These are phyloP conservation scores for Gnathonemus echidnorhynchus DNA, from an alignment of 2,113 vertebrate species.

Conservation along the genomic window DNA sequence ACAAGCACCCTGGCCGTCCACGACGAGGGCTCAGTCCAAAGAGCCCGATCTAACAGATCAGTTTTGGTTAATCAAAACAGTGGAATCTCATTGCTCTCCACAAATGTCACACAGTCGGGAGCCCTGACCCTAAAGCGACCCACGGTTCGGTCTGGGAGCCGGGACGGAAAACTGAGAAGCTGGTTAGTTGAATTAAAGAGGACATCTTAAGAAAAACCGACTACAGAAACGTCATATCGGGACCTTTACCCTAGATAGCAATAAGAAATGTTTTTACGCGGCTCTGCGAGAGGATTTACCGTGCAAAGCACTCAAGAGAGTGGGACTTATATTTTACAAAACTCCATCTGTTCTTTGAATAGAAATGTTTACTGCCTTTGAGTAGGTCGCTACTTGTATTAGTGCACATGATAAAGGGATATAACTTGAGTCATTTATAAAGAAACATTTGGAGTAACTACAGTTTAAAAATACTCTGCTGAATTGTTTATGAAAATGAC, in stretches of 20 bases:
- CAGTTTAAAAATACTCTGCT: background rate
- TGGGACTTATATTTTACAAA: background rate
- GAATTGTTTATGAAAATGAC: background rate
- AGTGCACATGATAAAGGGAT: background rate
- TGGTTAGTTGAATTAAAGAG: background rate
- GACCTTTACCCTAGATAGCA: background rate
- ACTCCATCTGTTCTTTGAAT: background rate
- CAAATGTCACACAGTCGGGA: background rate
- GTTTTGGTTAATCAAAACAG: background rate
- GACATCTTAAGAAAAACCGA: background rate
- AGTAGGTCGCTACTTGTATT: background rate
- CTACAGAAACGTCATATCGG: background rate
- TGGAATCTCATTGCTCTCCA: background rate
- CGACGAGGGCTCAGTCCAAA: background rate
- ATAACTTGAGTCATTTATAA: background rate
- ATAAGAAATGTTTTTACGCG: background rate
- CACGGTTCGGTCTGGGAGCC: background rate
- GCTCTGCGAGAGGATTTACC: background rate
- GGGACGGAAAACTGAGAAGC: background rate
- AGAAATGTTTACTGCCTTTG: background rate
- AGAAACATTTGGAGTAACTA: background rate
- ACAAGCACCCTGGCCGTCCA: background rate
- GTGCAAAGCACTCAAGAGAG: background rate
- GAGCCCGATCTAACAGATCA: background rate
- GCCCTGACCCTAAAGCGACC: background rate